Evolutionary conservation across 2,888 invertebrate species (phyloP).

Genomic region (Quadroppia sp.): DNA sequence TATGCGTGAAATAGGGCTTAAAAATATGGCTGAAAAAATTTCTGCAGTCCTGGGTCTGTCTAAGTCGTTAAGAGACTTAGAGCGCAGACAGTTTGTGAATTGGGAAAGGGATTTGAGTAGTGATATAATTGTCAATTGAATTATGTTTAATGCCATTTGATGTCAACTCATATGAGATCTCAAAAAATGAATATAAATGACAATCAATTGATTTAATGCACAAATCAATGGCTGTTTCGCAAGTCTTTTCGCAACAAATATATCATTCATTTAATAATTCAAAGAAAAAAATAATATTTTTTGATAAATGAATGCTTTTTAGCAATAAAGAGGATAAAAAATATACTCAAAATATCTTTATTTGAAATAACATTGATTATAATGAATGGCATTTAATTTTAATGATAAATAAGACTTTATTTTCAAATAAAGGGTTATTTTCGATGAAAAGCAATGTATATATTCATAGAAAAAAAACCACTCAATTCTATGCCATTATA

Average conservation of each 20-base stretch:
- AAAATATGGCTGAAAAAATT: background rate
- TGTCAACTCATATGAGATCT: slow-evolving; percentile 12
- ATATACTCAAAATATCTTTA: background rate
- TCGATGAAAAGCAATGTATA: too few species aligned
- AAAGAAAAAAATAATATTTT: background rate
- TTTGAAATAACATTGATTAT: background rate
- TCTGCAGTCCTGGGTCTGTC: background rate
- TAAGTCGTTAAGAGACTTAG: background rate
- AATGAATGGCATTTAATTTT: background rate
- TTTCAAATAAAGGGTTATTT: background rate
- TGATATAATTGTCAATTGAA: slow-evolving; percentile 25
- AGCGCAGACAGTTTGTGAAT: background rate
- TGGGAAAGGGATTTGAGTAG: background rate
- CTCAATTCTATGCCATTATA: background rate
- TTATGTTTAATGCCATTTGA: background rate
- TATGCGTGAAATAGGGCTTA: slow-evolving; percentile 9
- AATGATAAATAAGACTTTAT: background rate
- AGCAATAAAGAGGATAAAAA: background rate
- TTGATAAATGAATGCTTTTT: background rate
- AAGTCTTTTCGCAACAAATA: background rate
- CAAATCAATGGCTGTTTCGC: background rate
- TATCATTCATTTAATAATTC: background rate
- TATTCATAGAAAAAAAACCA: too few species aligned
- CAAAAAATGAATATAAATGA: background rate
- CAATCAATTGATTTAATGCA: background rate